Base-by-base conservation (phyloP, 2,888 invertebrate genomes). In the Scaptomyza parva region DNA sequence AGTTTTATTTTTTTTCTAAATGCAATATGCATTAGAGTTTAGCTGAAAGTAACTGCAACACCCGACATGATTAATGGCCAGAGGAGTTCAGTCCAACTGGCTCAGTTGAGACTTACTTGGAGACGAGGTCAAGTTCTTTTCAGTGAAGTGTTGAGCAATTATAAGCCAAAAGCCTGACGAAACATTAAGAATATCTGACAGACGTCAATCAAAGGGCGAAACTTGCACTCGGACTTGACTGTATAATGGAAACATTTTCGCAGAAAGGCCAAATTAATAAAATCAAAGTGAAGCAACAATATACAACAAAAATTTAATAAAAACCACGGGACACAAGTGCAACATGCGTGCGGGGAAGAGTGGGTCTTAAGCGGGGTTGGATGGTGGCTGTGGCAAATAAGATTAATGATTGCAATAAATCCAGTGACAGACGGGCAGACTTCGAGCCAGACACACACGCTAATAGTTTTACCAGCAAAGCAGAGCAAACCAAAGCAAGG, bases 381-480 rank as follows among this genome's bases (percentile, higher is more conserved):
- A 18, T 47, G 59, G 48, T 26, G 12, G 65, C 44, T 71, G 70
- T 65, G 70, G 82, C 79, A 82, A 89, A 87, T 82, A 91, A 91
- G 91, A 91, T 91, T 91, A 91, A 91, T 91, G 91, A 90, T 89
- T 90, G 90, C 89, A 89, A 91, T 91, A 91, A 91, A 91, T 91
- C 91, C 89, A 86, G 89, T 78, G 86, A 84, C 89, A 86, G 85
- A 80, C 70, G 72, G 70, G 50, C 64, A 75, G 69, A 40, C 55
- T 55, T 40, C 69, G 60, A 76, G 69, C 39, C 59, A 60, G 45
- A 70, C 60, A 51, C 60, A 51, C 24, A 70, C 82, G 75, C 89
- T 88, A 82, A 68, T 86, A 89, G 90, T 89, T 88, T 83, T 78
- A 89, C 89, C 76, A 85, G 80, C 70, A 28, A 9, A 9, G 28